phyloP scores from a whole-genome alignment of 2,888 invertebrate genomes.

The Eugnorisma glareosa region DNA sequence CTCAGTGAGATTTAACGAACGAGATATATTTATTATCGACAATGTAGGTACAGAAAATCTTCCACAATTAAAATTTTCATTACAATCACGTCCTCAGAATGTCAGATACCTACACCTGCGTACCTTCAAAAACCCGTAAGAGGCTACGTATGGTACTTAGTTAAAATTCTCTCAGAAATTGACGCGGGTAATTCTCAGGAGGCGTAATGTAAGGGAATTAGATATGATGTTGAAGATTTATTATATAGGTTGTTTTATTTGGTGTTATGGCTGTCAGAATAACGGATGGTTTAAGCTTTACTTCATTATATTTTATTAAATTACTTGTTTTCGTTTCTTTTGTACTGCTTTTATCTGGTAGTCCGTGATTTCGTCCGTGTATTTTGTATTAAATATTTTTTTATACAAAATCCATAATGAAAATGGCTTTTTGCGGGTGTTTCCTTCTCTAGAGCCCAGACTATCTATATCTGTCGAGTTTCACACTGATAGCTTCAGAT shows the following conservation, averaged over 20 bases:
- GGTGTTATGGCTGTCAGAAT: constrained; percentile 4
- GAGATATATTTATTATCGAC: background rate
- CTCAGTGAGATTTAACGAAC: background rate
- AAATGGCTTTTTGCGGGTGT: background rate
- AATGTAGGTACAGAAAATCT: background rate
- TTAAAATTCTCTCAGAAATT: constrained; percentile 35
- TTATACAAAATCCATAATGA: background rate
- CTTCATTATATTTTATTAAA: background rate
- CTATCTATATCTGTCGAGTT: background rate
- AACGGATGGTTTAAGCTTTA: background rate
- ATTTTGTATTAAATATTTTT: background rate
- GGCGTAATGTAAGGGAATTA: constrained; percentile 22
- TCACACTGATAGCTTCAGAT: background rate
- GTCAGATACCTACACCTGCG: constrained; percentile 24
- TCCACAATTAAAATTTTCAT: constrained; percentile 3
- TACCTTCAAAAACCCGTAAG: background rate
- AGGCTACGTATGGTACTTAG: constrained; percentile 6
- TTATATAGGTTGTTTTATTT: background rate
- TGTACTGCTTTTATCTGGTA: background rate
- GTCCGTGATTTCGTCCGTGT: background rate
- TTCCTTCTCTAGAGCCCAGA: background rate
- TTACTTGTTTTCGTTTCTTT: background rate
- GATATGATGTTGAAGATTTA: constrained; percentile 11
- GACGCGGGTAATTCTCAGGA: constrained; percentile 38
- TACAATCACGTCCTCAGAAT: constrained; percentile 27